Evolutionary conservation across 2,113 vertebrate species (phyloP), one percentile per base, ranked within the genome.

Genomic region (Synodontis membranacea): DNA sequence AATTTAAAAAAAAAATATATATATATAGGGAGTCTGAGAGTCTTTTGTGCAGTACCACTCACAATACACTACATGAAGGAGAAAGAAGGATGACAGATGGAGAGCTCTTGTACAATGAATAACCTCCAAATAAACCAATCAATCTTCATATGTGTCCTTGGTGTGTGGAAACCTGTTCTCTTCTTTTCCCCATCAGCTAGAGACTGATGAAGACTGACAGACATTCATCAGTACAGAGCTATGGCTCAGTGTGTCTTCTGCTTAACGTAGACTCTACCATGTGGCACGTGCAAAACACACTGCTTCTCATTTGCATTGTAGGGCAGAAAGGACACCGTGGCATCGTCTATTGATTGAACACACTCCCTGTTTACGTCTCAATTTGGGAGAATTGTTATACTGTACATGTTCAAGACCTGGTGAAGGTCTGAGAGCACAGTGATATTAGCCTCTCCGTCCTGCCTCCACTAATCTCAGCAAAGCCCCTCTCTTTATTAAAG

Each of bases 121-220:
- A 92, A 87, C 91, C 90, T 86, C 80, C 86, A 93, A 93, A 93
- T 90, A 88, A 87, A 92, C 90, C 83, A 88, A 92, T 93, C 92
- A 92, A 91, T 93, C 92, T 92, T 93, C 88, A 92, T 93, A 91
- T 92, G 72, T 89, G 90, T 82, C 85, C 84, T 84, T 74, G 75
- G 60, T 83, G 78, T 68, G 86, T 91, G 91, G 91, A 89, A 89
- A 87, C 80, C 88, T 86, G 87, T 82, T 86, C 86, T 80, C 44
- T 58, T 85, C 85, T 76, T 68, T 34, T 44, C 85, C 84, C 89
- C 84, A 44, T 54, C 64, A 39, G 37, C 42, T 74, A 23, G 39
- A 88, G 64, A 70, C 66, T 76, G 37, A 80, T 72, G 52, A 34
- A 66, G 80, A 50, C 58, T 64, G 81, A 66, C 81, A 80, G 50